Conservation (phyloP, 2,888 invertebrate species). For the Drepanosiphum platanoidis region DNA sequence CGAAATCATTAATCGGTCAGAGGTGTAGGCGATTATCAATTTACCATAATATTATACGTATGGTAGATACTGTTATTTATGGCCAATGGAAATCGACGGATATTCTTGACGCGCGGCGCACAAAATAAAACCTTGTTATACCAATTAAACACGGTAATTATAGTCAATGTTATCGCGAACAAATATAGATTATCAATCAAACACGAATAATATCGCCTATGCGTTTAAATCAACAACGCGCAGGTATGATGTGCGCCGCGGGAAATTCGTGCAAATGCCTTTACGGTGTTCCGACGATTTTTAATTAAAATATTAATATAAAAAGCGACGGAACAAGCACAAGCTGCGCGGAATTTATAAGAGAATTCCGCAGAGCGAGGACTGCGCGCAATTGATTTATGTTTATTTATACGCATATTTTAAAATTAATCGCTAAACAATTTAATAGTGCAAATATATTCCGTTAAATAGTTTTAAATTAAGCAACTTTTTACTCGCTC, state of each 20-base stretch:
- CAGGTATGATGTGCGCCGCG: too few relatives aligned
- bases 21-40: too few relatives aligned
- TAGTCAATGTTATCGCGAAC: background rate
- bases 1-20: too few relatives aligned
- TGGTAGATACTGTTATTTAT: too few relatives aligned
- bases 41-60: too few relatives aligned
- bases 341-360: background rate
- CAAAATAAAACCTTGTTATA: too few relatives aligned
- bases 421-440: background rate
- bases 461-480: background rate
- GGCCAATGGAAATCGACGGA: too few relatives aligned
- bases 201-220: background rate
- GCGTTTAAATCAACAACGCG: too few relatives aligned
- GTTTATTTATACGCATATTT: background rate
- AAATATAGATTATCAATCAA: background rate
- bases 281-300: background rate
- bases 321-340: background rate
- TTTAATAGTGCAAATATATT: background rate
- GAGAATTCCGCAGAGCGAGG: background rate
- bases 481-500: background rate
- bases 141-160: background rate
- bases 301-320: slow-evolving; percentile 16
- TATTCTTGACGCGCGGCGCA: too few relatives aligned
- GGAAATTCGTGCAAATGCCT: background rate
- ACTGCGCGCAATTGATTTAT: background rate